phyloP scores from a whole-genome alignment of 92 coral and sea anemone genomes.

The Zoanthus sociatus region DNA sequence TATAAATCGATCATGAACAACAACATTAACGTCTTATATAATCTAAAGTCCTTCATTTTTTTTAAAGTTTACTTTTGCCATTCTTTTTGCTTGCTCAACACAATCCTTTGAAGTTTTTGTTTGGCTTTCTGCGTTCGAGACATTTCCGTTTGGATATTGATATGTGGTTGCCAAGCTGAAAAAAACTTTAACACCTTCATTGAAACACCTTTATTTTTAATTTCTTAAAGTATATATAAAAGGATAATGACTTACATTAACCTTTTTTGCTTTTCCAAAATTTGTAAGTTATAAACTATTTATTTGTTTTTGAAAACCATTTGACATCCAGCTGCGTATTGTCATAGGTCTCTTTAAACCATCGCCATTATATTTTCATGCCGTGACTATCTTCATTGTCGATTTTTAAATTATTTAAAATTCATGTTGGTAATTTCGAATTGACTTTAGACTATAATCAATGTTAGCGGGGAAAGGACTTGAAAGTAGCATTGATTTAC shows the following conservation, averaged over 20 bases:
- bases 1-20: too few species aligned
- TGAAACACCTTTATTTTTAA: background rate
- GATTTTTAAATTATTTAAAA: background rate
- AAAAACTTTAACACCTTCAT: background rate
- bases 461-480: background rate
- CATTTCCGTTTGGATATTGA: constrained; percentile 37
- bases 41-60: background rate
- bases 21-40: too few species aligned
- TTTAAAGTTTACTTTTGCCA: background rate
- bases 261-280: background rate
- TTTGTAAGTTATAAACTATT: background rate
- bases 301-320: background rate
- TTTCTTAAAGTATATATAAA: background rate
- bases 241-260: background rate
- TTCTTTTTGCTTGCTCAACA: background rate
- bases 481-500: background rate
- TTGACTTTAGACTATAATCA: too few species aligned
- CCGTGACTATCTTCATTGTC: background rate
- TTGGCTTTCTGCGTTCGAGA: background rate
- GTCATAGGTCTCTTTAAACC: background rate
- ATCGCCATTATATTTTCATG: background rate
- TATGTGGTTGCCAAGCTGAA: background rate
- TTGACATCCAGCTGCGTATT: background rate
- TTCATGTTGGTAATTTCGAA: background rate
- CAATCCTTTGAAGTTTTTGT: background rate